Base-by-base conservation (phyloP, 2,113 vertebrate genomes). In the Sinocyclocheilus maitianheensis region DNA sequence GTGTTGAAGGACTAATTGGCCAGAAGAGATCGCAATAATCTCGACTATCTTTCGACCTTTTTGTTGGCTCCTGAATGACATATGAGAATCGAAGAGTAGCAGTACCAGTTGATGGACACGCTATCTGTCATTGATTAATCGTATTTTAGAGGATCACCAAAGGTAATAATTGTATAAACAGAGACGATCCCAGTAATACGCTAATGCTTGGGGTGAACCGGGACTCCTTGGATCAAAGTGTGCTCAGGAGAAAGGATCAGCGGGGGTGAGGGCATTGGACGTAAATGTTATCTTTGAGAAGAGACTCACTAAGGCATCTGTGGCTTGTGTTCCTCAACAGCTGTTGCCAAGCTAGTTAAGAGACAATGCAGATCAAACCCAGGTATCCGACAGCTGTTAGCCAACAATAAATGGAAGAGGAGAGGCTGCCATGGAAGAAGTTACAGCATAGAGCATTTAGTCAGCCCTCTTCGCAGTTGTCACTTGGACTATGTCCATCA, bases 361-460 rank as follows among this genome's bases (percentile, higher is more conserved):
- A 89, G 86, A 83, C 86, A 85, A 77, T 84, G 88, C 43, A 81
- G 82, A 77, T 83, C 63, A 85, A 82, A 79, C 84, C 86, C 81
- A 89, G 86, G 86, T 87, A 87, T 77, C 84, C 84, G 72, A 89
- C 88, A 89, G 88, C 88, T 89, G 88, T 71, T 78, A 22, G 76
- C 86, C 84, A 87, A 89, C 88, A 89, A 89, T 89, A 89, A 89
- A 89, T 87, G 46, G 37, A 63, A 87, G 81, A 82, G 76, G 34
- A 86, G 77, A 89, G 63, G 51, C 78, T 46, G 78, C 76, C 67
- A 85, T 82, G 75, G 86, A 89, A 87, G 88, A 89, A 89, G 86
- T 60, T 86, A 86, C 85, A 72, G 78, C 83, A 87, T 80, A 80
- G 67, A 85, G 79, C 83, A 81, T 87, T 87, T 78, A 77, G 86